Evolutionary conservation across 2,113 vertebrate species (phyloP).

Genomic region (Callocephalon fimbriatum): DNA sequence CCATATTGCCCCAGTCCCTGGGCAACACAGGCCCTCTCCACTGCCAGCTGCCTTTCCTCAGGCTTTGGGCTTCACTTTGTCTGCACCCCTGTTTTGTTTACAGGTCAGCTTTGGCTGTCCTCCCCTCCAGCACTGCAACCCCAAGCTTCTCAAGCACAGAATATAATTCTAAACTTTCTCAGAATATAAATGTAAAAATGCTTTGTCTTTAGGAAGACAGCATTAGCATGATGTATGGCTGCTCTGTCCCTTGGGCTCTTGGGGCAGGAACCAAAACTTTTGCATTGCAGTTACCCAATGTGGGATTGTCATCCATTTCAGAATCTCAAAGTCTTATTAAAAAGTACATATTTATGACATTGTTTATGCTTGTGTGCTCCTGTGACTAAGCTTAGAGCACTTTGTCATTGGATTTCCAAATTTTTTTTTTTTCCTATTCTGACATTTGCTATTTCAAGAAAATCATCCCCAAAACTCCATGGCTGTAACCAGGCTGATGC

Average conservation of each 20-base stretch:
- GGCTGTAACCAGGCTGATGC: neutral
- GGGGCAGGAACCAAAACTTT: neutral
- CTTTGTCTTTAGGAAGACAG: neutral
- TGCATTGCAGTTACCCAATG: neutral
- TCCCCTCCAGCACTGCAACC: neutral
- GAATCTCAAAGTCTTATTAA: neutral
- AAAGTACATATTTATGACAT: neutral
- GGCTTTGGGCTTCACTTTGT: neutral
- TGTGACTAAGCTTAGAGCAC: neutral
- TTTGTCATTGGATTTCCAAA: neutral
- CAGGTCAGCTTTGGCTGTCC: neutral
- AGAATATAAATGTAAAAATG: neutral
- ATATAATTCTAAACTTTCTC: neutral
- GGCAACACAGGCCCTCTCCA: neutral
- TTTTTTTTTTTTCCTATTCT: neutral
- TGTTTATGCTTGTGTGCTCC: neutral
- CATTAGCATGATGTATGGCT: neutral
- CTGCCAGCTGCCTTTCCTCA: neutral
- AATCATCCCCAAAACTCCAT: neutral
- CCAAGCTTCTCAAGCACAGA: neutral
- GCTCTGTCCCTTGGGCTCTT: neutral
- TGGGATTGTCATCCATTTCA: neutral
- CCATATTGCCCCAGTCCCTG: fast-evolving
- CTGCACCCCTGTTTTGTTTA: neutral
- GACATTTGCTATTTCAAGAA: neutral